phyloP scores from a whole-genome alignment of 2,888 invertebrate species.

The Diabrotica balteata region DNA sequence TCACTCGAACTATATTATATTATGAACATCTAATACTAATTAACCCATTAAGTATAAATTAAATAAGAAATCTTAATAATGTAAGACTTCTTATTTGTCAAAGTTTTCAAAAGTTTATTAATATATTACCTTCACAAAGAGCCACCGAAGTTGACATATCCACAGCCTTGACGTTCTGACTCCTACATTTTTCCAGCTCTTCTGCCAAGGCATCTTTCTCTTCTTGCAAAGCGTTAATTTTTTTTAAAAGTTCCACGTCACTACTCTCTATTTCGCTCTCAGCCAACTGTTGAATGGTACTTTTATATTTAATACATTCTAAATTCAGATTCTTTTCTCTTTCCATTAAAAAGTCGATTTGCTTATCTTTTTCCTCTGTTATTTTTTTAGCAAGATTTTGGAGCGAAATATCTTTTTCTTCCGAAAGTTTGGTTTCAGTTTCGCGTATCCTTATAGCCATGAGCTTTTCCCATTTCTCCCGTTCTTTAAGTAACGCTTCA shows the following conservation, averaged over 20 bases:
- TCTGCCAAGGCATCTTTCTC: constrained; percentile 62
- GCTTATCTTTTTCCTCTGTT: constrained; percentile 74
- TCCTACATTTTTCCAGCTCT: constrained; percentile 59
- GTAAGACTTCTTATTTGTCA: background rate
- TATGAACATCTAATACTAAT: no score
- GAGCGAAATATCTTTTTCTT: constrained; percentile 30
- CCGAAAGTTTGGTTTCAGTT: constrained; percentile 60
- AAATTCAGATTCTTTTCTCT: constrained; percentile 67
- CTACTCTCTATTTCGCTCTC: constrained; percentile 73
- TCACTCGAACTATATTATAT: no score
- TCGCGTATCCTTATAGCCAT: constrained; percentile 61
- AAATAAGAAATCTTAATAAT: constrained; percentile 33
- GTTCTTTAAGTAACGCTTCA: constrained; percentile 65
- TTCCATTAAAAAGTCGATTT: constrained; percentile 71
- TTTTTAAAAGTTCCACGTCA: constrained; percentile 63
- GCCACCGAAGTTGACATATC: constrained; percentile 67
- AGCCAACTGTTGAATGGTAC: constrained; percentile 72
- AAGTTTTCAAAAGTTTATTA: no score
- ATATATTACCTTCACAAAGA: constrained; percentile 59
- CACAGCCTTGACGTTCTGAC: constrained; percentile 55
- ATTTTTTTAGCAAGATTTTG: constrained; percentile 70
- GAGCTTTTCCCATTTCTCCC: constrained; percentile 61
- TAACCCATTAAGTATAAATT: no score
- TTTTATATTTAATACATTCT: constrained; percentile 72
- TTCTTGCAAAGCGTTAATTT: constrained; percentile 61